Conservation (phyloP, 2,113 vertebrate species). For the Erinaceus europaeus region DNA sequence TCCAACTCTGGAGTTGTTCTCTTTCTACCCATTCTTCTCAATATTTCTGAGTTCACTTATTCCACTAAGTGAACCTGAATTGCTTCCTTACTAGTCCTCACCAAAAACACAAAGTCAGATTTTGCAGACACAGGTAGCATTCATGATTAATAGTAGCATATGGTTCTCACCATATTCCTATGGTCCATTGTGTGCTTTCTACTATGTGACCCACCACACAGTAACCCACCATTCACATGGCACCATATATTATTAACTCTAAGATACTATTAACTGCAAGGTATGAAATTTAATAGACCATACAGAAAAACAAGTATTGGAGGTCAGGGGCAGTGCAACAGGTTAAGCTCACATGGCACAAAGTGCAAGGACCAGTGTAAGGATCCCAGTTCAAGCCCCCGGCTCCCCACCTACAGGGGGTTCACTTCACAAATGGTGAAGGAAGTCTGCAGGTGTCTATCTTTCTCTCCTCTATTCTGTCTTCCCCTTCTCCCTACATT, state of each 20-base stretch:
- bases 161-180: neutral
- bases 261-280: neutral
- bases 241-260: neutral
- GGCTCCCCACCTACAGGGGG: no score
- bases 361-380: no score
- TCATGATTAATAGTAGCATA: neutral
- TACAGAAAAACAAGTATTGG: no score
- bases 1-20: neutral
- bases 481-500: no score
- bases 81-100: neutral
- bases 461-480: no score
- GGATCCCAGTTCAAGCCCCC: no score
- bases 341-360: no score
- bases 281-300: neutral
- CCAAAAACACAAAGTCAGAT: neutral
- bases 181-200: neutral
- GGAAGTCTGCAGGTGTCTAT: no score
- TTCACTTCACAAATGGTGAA: no score
- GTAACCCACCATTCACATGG: no score
- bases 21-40: no score
- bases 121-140: neutral
- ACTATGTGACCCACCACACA: accelerated
- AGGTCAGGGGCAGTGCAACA: no score
- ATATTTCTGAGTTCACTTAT: neutral
- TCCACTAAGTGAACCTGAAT: neutral